Base-by-base conservation (phyloP, 1,140 invertebrate species). In the Agraylea sexmaculata region DNA sequence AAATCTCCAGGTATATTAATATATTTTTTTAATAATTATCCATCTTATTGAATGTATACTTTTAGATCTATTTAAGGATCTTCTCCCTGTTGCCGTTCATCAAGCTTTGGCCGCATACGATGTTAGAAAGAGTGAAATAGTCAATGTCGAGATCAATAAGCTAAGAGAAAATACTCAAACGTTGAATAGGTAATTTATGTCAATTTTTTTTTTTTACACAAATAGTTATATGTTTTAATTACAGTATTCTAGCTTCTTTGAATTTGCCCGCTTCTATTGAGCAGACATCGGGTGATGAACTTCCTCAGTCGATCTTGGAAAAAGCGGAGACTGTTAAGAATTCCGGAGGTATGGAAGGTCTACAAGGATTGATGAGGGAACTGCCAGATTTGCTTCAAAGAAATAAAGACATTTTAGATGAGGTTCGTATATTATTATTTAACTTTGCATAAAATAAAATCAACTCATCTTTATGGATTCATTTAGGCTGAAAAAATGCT, bases 211-310 rank as follows among this genome's bases (percentile, higher is more conserved):
- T 43, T 57, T n/a, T n/a, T 86, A 82, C 48, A 74, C 93, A 20
- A 2, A 10, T n/a, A n/a, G n/a, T n/a, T n/a, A 27, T 42, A 16
- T 42, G n/a, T 39, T 42, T 12, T n/a, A n/a, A n/a, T 58, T 59
- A 43, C 58, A 87, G 83, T 49, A 75, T 94, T 21, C 64, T 98
- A 50, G 86, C 91, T 3, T 94, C 88, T 37, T 69, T 99, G 33
- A 98, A 97, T 71, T 72, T 99, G 45, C 95, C 96, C 7, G 93
- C 93, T 35, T 88, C 93, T n/a, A 75, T 98, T 40, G 94, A 99
- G 68, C 83, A 87, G 47, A 75, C 78, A 2, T 75, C 77, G 48
- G 78, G 76, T 31, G 77, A 76, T 49, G 70, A 78, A 18, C 65
- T 91, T 38, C 95, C 95, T 8, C 85, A 83, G 31, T 96, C 92